These are phyloP conservation scores for Onychostoma macrolepis DNA, from an alignment of 2,113 vertebrate species.

Conservation along the genomic window DNA sequence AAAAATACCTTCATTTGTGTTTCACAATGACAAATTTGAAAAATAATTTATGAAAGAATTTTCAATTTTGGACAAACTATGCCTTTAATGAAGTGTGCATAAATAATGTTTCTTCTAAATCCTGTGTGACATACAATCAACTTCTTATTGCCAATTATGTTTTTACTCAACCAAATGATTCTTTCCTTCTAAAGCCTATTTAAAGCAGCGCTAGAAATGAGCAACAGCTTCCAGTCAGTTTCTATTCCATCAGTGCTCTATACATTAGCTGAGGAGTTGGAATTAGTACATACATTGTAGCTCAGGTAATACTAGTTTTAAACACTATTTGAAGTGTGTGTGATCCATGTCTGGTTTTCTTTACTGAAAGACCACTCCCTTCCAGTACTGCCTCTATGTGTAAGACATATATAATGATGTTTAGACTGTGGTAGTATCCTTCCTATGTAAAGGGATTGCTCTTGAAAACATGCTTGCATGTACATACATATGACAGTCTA, in stretches of 20 bases:
- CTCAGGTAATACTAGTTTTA: conserved; percentile 10
- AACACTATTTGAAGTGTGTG: not conserved
- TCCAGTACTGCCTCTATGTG: not conserved
- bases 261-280: conserved; percentile 10
- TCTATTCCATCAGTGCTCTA: not conserved
- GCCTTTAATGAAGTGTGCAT: not conserved
- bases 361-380: not conserved
- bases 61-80: too few relatives aligned
- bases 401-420: conserved; percentile 2
- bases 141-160: not conserved
- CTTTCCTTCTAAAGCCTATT: conserved; percentile 1
- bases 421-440: conserved; percentile 15
- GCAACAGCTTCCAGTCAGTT: conserved; percentile 26
- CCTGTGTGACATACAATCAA: conserved; percentile 18
- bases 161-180: not conserved
- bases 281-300: conserved; percentile 12
- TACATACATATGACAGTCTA: not conserved
- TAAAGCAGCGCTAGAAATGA: not conserved
- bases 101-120: not conserved
- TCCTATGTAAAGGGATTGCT: not conserved
- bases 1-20: not conserved
- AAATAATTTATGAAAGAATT: too few relatives aligned
- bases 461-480: conserved; percentile 15
- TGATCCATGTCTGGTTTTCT: conserved; percentile 8
- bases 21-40: not conserved